Conservation (phyloP, 2,888 invertebrate species). For the Caenorhabditis parvicauda region DNA sequence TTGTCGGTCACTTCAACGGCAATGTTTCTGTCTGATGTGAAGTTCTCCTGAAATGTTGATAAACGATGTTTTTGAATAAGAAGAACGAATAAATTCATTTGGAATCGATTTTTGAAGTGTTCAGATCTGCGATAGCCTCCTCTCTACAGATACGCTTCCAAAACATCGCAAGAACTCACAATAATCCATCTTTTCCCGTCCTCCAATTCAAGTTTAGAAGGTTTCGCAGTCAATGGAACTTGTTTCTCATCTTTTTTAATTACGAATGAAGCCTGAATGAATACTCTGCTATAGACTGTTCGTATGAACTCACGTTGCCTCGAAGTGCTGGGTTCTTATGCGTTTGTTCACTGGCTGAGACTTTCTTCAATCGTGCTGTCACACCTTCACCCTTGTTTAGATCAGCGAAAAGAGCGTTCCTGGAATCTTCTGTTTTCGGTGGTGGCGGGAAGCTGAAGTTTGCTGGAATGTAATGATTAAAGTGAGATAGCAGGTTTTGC, state of each 20-base stretch:
- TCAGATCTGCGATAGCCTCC: too few species aligned
- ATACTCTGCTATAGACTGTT: not conserved
- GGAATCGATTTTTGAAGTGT: too few species aligned
- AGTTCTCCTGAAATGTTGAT: too few species aligned
- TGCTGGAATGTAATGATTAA: too few species aligned
- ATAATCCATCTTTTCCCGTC: not conserved
- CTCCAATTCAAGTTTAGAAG: not conserved
- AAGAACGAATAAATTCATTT: too few species aligned
- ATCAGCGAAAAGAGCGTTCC: slow-evolving; percentile 87
- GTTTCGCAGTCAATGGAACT: not conserved
- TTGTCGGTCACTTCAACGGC: slow-evolving; percentile 88
- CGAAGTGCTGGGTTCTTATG: slow-evolving; percentile 92
- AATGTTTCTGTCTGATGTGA: too few species aligned
- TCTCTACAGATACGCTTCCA: slow-evolving; percentile 80
- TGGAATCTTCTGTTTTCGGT: slow-evolving; percentile 64
- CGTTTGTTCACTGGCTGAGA: slow-evolving; percentile 94
- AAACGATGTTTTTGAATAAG: too few species aligned
- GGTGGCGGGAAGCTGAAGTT: too few species aligned
- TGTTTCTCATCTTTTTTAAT: not conserved
- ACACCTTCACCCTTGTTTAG: slow-evolving; percentile 80
- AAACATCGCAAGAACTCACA: not conserved
- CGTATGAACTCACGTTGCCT: not conserved
- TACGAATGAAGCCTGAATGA: not conserved
- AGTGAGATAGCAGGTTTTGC: too few species aligned
- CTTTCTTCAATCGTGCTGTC: slow-evolving; percentile 72